Evolutionary conservation across 2,113 vertebrate species (phyloP).

Genomic region (Tyto alba): DNA sequence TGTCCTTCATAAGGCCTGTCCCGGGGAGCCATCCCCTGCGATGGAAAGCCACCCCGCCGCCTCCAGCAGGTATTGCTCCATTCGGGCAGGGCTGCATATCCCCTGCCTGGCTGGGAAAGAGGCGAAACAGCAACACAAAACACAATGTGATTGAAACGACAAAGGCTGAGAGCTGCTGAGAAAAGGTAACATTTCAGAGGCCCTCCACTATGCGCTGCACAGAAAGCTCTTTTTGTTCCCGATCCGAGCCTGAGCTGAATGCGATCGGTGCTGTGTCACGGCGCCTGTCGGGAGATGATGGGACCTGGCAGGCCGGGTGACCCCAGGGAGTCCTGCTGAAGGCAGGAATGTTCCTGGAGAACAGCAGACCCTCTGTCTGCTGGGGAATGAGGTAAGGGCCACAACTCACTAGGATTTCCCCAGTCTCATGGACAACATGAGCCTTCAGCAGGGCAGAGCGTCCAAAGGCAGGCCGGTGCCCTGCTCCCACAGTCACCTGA

Average conservation of each 20-base stretch:
- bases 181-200: slow-evolving; percentile 72
- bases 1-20: background rate
- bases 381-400: slow-evolving; percentile 51
- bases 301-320: slow-evolving; percentile 61
- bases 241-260: background rate
- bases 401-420: slow-evolving; percentile 65
- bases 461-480: background rate
- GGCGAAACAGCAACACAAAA: slow-evolving; percentile 51
- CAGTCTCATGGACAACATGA: slow-evolving; percentile 32
- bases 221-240: slow-evolving; percentile 70
- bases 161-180: slow-evolving; percentile 51
- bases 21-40: background rate
- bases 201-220: background rate
- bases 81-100: slow-evolving; percentile 11
- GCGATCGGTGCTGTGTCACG: slow-evolving; percentile 50
- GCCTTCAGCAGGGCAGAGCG: background rate
- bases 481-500: background rate
- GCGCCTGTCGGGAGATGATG: slow-evolving; percentile 58
- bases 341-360: slow-evolving; percentile 66
- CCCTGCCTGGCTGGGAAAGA: slow-evolving; percentile 70
- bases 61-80: background rate
- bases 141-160: slow-evolving; percentile 58
- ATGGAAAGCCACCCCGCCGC: background rate
- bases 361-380: slow-evolving; percentile 74
- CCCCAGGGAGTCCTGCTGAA: slow-evolving; percentile 63